These are phyloP conservation scores for Hydractinia symbiolongicarpus DNA, from an alignment of 30 jellyfish, hydroid and myxozoan species.

Conservation along the genomic window DNA sequence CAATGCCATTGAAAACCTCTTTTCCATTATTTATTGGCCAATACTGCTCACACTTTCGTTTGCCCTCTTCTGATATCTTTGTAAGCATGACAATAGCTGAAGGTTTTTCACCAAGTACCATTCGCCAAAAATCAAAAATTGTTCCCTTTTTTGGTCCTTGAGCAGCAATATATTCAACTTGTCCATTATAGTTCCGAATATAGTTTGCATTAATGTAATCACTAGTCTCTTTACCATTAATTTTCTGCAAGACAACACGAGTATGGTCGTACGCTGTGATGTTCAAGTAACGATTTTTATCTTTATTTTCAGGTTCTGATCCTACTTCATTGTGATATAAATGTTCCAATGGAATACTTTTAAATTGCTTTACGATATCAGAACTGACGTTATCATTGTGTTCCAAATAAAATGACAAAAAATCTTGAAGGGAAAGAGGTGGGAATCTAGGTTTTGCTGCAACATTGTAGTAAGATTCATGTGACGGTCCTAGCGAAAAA, in stretches of 20 bases:
- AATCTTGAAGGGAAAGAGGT: conserved; percentile 6
- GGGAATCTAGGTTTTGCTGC: background rate
- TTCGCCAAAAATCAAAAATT: conserved; percentile 26
- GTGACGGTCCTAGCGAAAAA: conserved; percentile 52
- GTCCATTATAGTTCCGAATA: conserved; percentile 2
- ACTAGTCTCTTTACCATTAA: background rate
- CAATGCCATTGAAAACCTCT: conserved; percentile 60
- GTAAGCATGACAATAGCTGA: conserved; percentile 26
- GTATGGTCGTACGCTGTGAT: conserved; percentile 28
- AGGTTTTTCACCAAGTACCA: conserved; percentile 19
- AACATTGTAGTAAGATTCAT: conserved; percentile 27
- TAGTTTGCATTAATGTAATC: conserved; percentile 29
- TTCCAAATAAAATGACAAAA: conserved; percentile 15
- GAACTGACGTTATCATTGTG: background rate
- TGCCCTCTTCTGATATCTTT: conserved; percentile 12
- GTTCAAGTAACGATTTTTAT: conserved; percentile 18
- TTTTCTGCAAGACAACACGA: conserved; percentile 6
- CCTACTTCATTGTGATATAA: background rate
- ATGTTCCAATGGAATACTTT: conserved; percentile 26
- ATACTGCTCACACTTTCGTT: conserved; percentile 65
- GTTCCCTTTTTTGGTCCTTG: conserved; percentile 34
- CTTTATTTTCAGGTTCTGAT: background rate
- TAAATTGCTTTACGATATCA: conserved; percentile 1
- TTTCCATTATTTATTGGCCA: conserved; percentile 70
- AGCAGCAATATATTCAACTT: conserved; percentile 16